A percentile compares a stretch with the other conserved stretches of the same genome.
Evolutionary conservation across 30 jellyfish, hydroid and myxozoan species (phyloP).

Genomic region (Cassiopea andromeda): DNA sequence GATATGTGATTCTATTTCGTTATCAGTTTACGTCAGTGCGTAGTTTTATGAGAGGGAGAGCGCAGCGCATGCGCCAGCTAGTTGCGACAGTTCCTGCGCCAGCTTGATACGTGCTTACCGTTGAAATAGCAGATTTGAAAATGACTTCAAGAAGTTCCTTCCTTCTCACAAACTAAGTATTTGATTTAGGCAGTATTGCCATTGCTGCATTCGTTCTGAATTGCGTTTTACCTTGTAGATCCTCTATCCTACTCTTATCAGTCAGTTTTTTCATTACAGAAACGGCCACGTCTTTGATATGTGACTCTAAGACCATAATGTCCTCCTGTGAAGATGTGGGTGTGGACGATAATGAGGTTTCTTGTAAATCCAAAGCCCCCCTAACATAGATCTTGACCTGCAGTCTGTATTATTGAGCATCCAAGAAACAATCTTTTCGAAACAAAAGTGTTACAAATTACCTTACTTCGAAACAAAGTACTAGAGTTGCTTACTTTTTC

Average conservation of each 20-base stretch:
- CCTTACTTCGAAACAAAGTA: too few relatives aligned
- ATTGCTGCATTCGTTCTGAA: neutral
- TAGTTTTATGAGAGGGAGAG: slow-evolving; percentile 48
- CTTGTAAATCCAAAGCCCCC: slow-evolving; percentile 16
- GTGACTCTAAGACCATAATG: too few relatives aligned
- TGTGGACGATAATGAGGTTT: slow-evolving; percentile 20
- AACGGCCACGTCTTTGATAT: neutral
- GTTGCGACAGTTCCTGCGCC: slow-evolving; percentile 55
- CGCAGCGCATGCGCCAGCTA: slow-evolving; percentile 52
- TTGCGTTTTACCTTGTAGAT: neutral
- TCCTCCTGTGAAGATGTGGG: slow-evolving; percentile 35
- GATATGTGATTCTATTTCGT: slow-evolving; percentile 52
- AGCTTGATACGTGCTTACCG: slow-evolving; percentile 36
- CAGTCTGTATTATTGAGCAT: slow-evolving; percentile 19
- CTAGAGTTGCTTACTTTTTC: too few relatives aligned
- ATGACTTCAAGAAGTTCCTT: neutral
- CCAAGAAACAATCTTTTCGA: too few relatives aligned
- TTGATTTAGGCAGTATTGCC: neutral
- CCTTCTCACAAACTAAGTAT: neutral
- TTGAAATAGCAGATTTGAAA: neutral
- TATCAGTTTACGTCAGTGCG: slow-evolving; percentile 50
- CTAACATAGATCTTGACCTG: slow-evolving; percentile 4
- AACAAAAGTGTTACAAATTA: too few relatives aligned
- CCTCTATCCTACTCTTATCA: neutral
- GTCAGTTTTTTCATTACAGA: neutral